Evolutionary conservation across 2,797 vertebrate genomes (phyloP), one percentile per base, ranked within the genome.

Genomic region (Myotis vivesi): DNA sequence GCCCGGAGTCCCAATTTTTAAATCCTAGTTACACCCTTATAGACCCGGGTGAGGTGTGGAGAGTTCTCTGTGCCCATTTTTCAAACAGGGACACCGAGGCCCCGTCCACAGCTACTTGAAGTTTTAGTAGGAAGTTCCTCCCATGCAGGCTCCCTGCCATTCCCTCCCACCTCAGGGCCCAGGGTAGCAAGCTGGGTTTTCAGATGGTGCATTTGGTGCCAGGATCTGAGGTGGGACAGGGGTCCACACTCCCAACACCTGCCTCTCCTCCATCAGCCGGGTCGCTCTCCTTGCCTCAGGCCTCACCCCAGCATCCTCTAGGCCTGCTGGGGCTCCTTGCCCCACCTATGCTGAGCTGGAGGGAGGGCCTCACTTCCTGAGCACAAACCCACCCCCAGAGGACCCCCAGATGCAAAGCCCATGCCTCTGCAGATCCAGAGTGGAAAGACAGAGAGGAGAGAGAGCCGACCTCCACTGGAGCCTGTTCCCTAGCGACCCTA

Each of bases 381-480:
- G 82, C 8, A 38, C 44, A 88, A 13, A 77, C 25, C 19, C 44
- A 80, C 25, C 44, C 51, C 59, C 59, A 57, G 30, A 19, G 4
- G 23, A 64, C 38, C 28, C 53, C 49, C 46, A 2, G 55, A 19
- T 22, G 3, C 20, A 16, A 68, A 80, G 5, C 33, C 9, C 36
- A 23, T 0, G 2, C 19, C 62, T 33, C 77, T 25, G 6, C 38
- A 36, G 55, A 55, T 6, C 38, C 8, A 19, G 15, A 19, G 6
- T 20, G 17, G 46, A 59, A 25, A 49, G 33, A 23, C 0, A 1
- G 28, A 44, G 38, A 16, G 38, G 36, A 19, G 33, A 75, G 38
- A 20, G 17, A 11, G 11, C 10, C 0, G 0, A 11, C 8, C 53
- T 64, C n/a, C 30, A 0, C 16, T 0, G 0, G 55, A 33, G 7